Conservation (phyloP, 2,797 vertebrate genomes). For the Smutsia gigantea region DNA sequence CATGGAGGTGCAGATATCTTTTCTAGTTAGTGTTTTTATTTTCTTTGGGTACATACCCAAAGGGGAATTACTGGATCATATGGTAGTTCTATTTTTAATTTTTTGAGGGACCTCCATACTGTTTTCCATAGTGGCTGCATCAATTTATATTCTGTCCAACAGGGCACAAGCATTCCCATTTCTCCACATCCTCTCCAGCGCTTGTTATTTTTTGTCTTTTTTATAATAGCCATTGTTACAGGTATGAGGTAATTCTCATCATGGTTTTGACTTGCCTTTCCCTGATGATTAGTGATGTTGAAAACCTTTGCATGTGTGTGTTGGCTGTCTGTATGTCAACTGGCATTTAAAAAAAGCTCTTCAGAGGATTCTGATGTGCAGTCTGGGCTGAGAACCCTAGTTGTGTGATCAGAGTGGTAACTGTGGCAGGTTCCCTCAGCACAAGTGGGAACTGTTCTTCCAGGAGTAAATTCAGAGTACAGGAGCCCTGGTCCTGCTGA, state of each 20-base stretch:
- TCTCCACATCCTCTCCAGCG: background rate
- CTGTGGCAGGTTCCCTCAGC: background rate
- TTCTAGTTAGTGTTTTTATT: background rate
- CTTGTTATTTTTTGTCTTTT: background rate
- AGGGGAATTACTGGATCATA: background rate
- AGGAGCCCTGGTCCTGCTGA: background rate
- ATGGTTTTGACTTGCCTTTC: background rate
- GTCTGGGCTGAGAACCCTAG: background rate
- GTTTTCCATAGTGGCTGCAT: background rate
- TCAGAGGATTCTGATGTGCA: background rate
- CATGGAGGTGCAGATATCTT: background rate
- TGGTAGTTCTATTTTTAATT: constrained; percentile 6
- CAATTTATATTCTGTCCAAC: background rate
- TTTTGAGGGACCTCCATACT: background rate
- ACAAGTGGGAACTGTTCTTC: background rate
- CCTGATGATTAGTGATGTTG: no score
- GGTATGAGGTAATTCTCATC: background rate
- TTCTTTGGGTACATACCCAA: background rate
- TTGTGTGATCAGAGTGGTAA: constrained; percentile 5
- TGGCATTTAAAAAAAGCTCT: background rate
- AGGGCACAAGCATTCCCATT: background rate
- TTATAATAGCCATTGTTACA: background rate
- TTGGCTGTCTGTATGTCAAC: background rate
- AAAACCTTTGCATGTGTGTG: background rate
- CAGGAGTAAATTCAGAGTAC: background rate